Base-by-base conservation (phyloP, 1,140 invertebrate species). In the Aporrectodea caliginosa region DNA sequence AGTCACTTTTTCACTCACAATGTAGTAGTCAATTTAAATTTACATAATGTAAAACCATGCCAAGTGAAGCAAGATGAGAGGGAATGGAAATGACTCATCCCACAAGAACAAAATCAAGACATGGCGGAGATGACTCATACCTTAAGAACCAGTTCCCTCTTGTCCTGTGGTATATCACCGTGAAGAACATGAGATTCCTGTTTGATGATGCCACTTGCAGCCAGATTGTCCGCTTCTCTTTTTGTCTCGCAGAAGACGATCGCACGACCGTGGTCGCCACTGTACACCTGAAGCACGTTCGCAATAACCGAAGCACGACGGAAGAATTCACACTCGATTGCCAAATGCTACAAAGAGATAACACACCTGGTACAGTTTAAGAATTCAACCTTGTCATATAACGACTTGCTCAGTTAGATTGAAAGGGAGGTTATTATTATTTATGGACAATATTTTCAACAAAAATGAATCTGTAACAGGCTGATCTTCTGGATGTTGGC, bases 201-300 rank as follows among this genome's bases (percentile, higher is more conserved):
- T 73, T 85, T 85, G 16, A 86, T 85, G n/a, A 80, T 78, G 27
- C 80, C 75, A 77, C 82, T 82, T 1, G 73, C 68, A 12, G 84
- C 82, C 22, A 88, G 78, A 35, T 84, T 81, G 81, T 88, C 86
- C 16, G 84, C 86, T 22, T 88, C 86, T 69, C 81, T 83, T 80
- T 88, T 88, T 2, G 86, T 87, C 75, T 86, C 80, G 81, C 87
- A 88, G 82, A 88, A 88, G 0, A 88, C 83, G 34, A 88, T 88
- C 1, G 83, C 84, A 29, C 85, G 80, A 0, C 85, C 86, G 78
- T 84, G 82, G 16, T 83, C 82, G 16, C 86, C 85, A 30, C 70
- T 83, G 80, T 88, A 85, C 30, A 86, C 82, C 70, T 83, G 82
- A 0, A 88, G 69, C 1, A 88, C 78, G 73, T 85, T 82, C 2